A percentile compares a stretch with the other conserved stretches of the same genome.
Evolutionary conservation across 1,140 invertebrate genomes (phyloP).

Genomic region (Drosophila pseudoobscura): DNA sequence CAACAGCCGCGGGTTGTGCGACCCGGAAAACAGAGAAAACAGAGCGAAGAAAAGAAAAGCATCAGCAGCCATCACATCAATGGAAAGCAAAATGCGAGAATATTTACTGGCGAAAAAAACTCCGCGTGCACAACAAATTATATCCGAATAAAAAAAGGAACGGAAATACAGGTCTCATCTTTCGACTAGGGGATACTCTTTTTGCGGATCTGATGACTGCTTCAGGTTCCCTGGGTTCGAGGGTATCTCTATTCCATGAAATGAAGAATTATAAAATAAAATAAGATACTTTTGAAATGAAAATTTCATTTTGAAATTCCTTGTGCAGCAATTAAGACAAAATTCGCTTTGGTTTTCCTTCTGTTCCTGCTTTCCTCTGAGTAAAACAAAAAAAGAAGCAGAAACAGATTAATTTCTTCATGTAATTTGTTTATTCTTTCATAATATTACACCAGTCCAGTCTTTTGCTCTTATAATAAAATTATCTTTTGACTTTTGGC

Average conservation of each 20-base stretch:
- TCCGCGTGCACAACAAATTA: conserved; percentile 39
- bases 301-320: conserved; percentile 75
- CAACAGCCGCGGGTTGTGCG: conserved; percentile 54
- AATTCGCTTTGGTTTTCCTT: conserved; percentile 36
- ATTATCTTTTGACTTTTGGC: no score
- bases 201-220: neutral
- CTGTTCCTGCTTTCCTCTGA: conserved; percentile 8
- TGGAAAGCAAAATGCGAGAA: conserved; percentile 43
- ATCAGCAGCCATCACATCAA: conserved; percentile 40
- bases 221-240: no score
- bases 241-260: neutral
- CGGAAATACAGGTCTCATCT: conserved; percentile 8
- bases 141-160: conserved; percentile 39
- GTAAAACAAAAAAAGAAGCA: no score
- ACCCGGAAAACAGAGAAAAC: no score
- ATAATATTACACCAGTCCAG: neutral
- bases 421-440: conserved; percentile 47
- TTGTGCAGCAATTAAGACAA: conserved; percentile 68
- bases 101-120: conserved; percentile 38
- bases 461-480: no score
- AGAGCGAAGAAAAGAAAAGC: conserved; percentile 1
- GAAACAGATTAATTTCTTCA: conserved; percentile 53
- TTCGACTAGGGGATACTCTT: conserved; percentile 1
- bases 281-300: conserved; percentile 62
- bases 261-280: conserved; percentile 58